phyloP scores from a whole-genome alignment of 2,113 vertebrate species.

The Pao palembangensis region DNA sequence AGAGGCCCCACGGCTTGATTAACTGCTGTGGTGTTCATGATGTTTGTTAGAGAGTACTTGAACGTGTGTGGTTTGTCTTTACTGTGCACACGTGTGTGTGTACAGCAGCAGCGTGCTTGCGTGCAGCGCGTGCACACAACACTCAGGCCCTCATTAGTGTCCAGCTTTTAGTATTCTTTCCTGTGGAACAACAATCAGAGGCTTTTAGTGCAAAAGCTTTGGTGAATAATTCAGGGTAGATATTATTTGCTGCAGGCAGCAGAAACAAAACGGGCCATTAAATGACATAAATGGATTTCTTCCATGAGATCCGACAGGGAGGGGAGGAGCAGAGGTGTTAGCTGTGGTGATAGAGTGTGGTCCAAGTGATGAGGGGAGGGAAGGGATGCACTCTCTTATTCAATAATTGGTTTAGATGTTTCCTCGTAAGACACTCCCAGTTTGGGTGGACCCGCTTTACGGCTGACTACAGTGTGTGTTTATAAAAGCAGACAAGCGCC shows the following conservation, averaged over 20 bases:
- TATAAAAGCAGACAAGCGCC: constrained; percentile 69
- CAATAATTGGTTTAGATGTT: constrained; percentile 81
- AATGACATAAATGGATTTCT: constrained; percentile 89
- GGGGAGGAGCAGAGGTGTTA: constrained; percentile 57
- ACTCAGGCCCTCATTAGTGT: constrained; percentile 58
- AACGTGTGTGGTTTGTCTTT: constrained; percentile 10
- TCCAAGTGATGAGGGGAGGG: constrained; percentile 46
- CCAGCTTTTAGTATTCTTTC: constrained; percentile 69
- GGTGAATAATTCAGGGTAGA: constrained; percentile 94
- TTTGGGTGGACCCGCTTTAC: constrained; percentile 72
- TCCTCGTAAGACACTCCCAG: constrained; percentile 84
- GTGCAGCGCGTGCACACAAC: constrained; percentile 30
- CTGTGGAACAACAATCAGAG: constrained; percentile 71
- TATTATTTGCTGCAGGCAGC: constrained; percentile 78
- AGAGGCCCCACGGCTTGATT: constrained; percentile 13
- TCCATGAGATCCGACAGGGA: constrained; percentile 67
- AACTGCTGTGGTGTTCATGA: constrained; percentile 35
- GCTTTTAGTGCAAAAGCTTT: constrained; percentile 85
- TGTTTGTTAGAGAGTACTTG: constrained; percentile 15
- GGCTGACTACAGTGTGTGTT: constrained; percentile 60
- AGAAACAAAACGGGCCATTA: constrained; percentile 76
- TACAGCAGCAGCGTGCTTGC: constrained; percentile 13
- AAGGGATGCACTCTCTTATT: constrained; percentile 61
- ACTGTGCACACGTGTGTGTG: constrained; percentile 9
- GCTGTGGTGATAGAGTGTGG: constrained; percentile 46